These are phyloP conservation scores for Parauchenoglanis punctatus DNA, from an alignment of 2,797 vertebrate genomes.

Conservation along the genomic window DNA sequence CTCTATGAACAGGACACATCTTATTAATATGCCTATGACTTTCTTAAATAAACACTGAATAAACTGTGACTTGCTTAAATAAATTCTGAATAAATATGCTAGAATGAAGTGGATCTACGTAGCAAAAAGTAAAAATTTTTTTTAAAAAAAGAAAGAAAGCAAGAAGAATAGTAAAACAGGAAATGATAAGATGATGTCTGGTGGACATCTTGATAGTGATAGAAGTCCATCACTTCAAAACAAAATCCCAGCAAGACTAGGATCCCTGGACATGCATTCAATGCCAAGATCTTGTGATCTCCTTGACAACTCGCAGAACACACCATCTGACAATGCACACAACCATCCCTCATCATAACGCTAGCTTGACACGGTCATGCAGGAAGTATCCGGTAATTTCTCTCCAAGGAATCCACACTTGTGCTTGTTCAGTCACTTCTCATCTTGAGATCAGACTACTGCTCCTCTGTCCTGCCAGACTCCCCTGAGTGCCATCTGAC, in stretches of 20 bases:
- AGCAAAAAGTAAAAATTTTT: too few species aligned
- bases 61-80: too few species aligned
- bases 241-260: neutral
- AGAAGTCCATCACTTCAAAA: neutral
- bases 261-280: neutral
- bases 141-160: neutral
- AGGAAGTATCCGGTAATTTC: neutral
- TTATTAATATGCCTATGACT: too few species aligned
- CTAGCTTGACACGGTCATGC: neutral
- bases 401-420: neutral
- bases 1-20: neutral
- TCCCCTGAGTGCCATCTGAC: neutral
- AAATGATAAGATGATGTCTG: neutral
- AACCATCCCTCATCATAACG: neutral
- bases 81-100: too few species aligned
- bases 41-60: too few species aligned
- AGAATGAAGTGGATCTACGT: too few species aligned
- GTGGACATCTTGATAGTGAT: neutral
- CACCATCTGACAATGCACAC: neutral
- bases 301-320: neutral
- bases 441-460: neutral
- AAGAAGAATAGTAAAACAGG: neutral
- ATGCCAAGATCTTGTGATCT: neutral
- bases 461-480: neutral
- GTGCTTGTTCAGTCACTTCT: neutral